phyloP scores from a whole-genome alignment of 2,888 invertebrate species.

The Trissolcus brochymenae region DNA sequence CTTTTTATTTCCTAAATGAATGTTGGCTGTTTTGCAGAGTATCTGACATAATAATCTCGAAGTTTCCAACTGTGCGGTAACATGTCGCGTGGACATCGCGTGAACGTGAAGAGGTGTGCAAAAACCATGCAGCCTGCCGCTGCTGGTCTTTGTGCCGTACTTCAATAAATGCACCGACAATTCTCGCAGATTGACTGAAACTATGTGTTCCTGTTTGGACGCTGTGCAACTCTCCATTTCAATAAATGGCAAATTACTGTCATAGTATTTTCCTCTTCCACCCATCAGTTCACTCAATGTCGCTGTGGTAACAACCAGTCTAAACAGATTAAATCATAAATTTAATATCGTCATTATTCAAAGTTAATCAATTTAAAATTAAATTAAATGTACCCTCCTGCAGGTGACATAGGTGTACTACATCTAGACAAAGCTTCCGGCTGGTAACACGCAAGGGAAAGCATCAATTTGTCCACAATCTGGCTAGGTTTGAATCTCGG shows the following conservation, averaged over 20 bases:
- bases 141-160: slow-evolving; percentile 76
- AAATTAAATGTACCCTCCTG: slow-evolving; percentile 77
- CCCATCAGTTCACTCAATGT: slow-evolving; percentile 71
- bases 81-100: slow-evolving; percentile 88
- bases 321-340: slow-evolving; percentile 65
- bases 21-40: slow-evolving; percentile 82
- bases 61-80: slow-evolving; percentile 88
- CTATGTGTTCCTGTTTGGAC: slow-evolving; percentile 91
- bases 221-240: slow-evolving; percentile 91
- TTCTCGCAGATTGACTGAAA: slow-evolving; percentile 91
- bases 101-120: slow-evolving; percentile 86
- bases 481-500: slow-evolving; percentile 82
- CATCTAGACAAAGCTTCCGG: slow-evolving; percentile 91
- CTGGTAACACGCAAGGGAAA: slow-evolving; percentile 90
- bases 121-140: slow-evolving; percentile 64
- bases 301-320: slow-evolving; percentile 67
- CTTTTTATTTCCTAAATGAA: slow-evolving; percentile 83
- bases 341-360: background rate
- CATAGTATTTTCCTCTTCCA: slow-evolving; percentile 68
- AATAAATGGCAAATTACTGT: slow-evolving; percentile 82
- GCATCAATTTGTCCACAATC: slow-evolving; percentile 86
- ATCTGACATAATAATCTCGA: slow-evolving; percentile 87
- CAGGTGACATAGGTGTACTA: slow-evolving; percentile 89
- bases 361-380: background rate
- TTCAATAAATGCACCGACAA: slow-evolving; percentile 89